Conservation (phyloP, 2,888 invertebrate species). For the Drosophila rubida region DNA sequence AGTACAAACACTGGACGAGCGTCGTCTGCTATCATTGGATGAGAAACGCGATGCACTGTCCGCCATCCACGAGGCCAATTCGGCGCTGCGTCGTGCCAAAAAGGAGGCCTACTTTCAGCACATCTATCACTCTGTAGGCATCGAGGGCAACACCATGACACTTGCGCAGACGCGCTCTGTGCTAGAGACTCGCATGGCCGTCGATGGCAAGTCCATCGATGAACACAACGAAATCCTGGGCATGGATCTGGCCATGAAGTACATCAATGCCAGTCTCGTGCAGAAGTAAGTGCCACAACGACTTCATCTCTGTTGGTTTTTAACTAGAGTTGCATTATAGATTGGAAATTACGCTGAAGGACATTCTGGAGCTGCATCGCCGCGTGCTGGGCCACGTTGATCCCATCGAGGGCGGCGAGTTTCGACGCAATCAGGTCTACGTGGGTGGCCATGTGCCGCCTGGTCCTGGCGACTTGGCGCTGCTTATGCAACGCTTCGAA, state of each 20-base stretch:
- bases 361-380: constrained; percentile 96
- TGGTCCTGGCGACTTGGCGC: constrained; percentile 91
- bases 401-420: constrained; percentile 95
- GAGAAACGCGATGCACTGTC: constrained; percentile 92
- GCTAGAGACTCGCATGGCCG: constrained; percentile 94
- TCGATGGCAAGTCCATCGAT: constrained; percentile 95
- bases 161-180: constrained; percentile 95
- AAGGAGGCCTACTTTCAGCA: constrained; percentile 98
- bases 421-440: constrained; percentile 95
- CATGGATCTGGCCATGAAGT: constrained; percentile 97
- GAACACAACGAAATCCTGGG: constrained; percentile 99
- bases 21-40: constrained; percentile 87
- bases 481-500: constrained; percentile 94
- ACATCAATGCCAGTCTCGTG: constrained; percentile 92
- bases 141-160: constrained; percentile 99
- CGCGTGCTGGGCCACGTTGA: constrained; percentile 97
- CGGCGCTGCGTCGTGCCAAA: constrained; percentile 93
- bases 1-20: constrained; percentile 94
- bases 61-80: constrained; percentile 91
- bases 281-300: constrained; percentile 85
- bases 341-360: constrained; percentile 92
- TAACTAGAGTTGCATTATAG: constrained; percentile 80
- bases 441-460: constrained; percentile 98
- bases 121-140: constrained; percentile 98
- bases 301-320: no score